Evolutionary conservation across 2,888 invertebrate species (phyloP), one percentile per base, ranked within the genome.

Genomic region (Merodon equestris): DNA sequence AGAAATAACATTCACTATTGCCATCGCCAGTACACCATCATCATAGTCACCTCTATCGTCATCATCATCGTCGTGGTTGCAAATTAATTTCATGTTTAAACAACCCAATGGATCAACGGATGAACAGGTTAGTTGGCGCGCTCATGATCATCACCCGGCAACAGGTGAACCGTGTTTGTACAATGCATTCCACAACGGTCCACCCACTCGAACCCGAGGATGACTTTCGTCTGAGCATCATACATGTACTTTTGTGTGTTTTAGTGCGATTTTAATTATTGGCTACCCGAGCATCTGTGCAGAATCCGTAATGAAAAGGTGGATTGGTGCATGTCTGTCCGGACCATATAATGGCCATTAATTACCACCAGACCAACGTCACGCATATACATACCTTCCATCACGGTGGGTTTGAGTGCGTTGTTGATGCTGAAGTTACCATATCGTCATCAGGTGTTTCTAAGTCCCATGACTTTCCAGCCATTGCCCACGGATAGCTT

Each of bases 21-120:
- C 53, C 42, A 58, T 67, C 50, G 14, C 40, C 70, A 60, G 27
- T 68, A n/a, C 50, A 12, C 73, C 54, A 60, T n/a, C n/a, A n/a
- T n/a, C n/a, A n/a, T n/a, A n/a, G n/a, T 53, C 51, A 17, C 40
- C 10, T 9, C 36, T 19, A 61, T 73, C 73, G 60, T 61, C 57
- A 73, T 77, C 67, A 34, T 18, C 27, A 27, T 64, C 64, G 54
- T 68, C 70, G 79, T 74, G 79, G 79, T 79, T 63, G 79, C 79
- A 79, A 79, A 79, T 79, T 79, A 79, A 74, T 79, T 79, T 79
- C 68, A 74, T 79, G 79, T 79, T 79, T 74, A 74, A 79, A 79
- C 74, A 79, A 64, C 47, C 63, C 54, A 68, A 79, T 57, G 36
- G 68, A 9, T 42, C 54, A 68, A 74, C 57, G 36, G 68, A 9